These are phyloP conservation scores for Megaceryle alcyon DNA, from an alignment of 2,797 vertebrate species.

Conservation along the genomic window DNA sequence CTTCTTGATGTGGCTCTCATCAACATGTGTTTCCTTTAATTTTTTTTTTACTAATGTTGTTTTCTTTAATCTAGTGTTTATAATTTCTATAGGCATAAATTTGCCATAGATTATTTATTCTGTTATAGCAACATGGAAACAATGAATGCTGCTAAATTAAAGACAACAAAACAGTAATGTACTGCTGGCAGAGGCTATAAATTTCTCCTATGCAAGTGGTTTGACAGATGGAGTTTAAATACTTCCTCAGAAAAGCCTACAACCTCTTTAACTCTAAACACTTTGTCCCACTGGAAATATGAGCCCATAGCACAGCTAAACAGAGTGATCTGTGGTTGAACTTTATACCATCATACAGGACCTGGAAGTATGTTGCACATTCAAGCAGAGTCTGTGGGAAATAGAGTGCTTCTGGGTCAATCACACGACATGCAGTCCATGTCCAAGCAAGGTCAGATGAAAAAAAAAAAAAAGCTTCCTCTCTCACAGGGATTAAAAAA, in stretches of 20 bases:
- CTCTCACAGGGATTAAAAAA: background rate
- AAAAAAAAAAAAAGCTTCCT: background rate
- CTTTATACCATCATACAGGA: background rate
- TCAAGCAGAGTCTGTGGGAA: constrained; percentile 38
- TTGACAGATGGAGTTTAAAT: constrained; percentile 50
- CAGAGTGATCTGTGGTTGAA: background rate
- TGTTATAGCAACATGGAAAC: constrained; percentile 1
- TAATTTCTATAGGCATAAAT: background rate
- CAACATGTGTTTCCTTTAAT: background rate
- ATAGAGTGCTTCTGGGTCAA: background rate
- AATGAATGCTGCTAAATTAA: background rate
- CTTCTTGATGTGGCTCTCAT: background rate
- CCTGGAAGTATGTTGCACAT: background rate
- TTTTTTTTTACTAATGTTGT: background rate
- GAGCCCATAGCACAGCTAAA: background rate
- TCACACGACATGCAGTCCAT: background rate
- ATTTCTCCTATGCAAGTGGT: background rate
- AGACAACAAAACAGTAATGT: background rate
- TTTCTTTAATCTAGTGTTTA: background rate
- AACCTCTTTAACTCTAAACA: constrained; percentile 59
- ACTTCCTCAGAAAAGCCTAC: constrained; percentile 8
- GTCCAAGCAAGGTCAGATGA: background rate
- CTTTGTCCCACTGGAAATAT: constrained; percentile 22
- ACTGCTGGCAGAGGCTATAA: background rate
- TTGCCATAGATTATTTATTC: background rate